Evolutionary conservation across 2,888 invertebrate genomes (phyloP), one percentile per base, ranked within the genome.

Genomic region (Lampropteryx suffumata): DNA sequence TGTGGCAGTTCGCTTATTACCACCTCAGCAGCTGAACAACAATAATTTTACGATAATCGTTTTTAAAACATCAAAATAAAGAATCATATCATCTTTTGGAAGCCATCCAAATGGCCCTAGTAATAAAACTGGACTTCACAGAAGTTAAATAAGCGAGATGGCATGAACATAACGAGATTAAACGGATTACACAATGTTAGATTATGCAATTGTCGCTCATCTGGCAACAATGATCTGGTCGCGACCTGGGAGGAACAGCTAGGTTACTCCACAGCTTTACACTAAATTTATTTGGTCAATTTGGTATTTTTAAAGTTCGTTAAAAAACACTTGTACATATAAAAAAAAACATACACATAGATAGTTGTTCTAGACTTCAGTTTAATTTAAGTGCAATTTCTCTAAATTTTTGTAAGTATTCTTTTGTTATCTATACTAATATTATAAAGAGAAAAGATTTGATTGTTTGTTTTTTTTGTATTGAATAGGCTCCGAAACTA

Each of bases 131-230:
- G 13, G 30, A 41, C 34, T 27, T 12, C 11, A 12, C 17, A 14
- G 7, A 11, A 24, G 21, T 13, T 28, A 13, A 30, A 36, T 33
- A 32, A 24, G 12, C 17, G 26, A 10, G 40, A 35, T 35, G 35
- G 30, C 48, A 50, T 42, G 12, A 37, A 27, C 28, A 32, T 50
- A 44, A 50, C 49, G 34, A 50, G 53, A 57, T 60, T 8, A 50
- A 46, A 49, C 47, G 32, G 17, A 47, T 46, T 40, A 46, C 42
- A 48, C 58, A 60, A 55, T 53, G 48, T 5, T 28, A 51, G 33
- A 55, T 59, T 50, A 55, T 47, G 48, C 48, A 40, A 55, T 36
- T 47, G 47, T 40, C 40, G 34, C 21, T 39, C 39, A 27, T 35
- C 40, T 39, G 42, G 36, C 47, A 17, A 29, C 29, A 49, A 50